Percentiles rank a stretch among this genome's conserved stretches.
These are phyloP conservation scores for Hiodon tergisus DNA, from an alignment of 2,113 vertebrate genomes.

Conservation along the genomic window DNA sequence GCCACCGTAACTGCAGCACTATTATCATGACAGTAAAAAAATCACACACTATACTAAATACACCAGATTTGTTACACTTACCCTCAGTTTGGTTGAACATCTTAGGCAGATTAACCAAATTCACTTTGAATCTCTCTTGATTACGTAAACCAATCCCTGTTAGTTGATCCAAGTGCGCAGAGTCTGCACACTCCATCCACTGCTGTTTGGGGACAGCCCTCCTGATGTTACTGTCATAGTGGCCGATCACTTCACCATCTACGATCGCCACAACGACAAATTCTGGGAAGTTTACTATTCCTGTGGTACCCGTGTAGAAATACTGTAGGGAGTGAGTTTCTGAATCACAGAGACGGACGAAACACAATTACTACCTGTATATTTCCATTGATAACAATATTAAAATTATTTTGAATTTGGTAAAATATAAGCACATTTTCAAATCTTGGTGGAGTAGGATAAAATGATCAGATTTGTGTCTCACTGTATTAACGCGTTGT, in stretches of 20 bases:
- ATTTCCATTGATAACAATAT: too few relatives aligned
- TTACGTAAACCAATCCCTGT: accelerated
- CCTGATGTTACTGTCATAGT: slow-evolving; percentile 38
- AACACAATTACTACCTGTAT: too few relatives aligned
- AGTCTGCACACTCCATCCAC: slow-evolving; percentile 27
- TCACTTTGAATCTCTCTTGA: accelerated
- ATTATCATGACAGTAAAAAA: too few relatives aligned
- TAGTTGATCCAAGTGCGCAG: background rate
- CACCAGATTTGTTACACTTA: background rate
- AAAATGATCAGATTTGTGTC: too few relatives aligned
- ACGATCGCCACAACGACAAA: slow-evolving; percentile 28
- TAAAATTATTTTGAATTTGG: too few relatives aligned
- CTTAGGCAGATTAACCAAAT: accelerated
- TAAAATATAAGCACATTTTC: too few relatives aligned
- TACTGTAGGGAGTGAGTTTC: slow-evolving; percentile 34
- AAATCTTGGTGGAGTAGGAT: too few relatives aligned
- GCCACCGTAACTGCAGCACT: too few relatives aligned
- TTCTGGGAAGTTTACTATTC: slow-evolving; percentile 37
- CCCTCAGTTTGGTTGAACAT: slow-evolving; percentile 30
- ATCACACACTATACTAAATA: too few relatives aligned
- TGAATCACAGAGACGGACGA: background rate
- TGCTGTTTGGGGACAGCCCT: slow-evolving; percentile 15
- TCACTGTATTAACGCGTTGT: too few relatives aligned
- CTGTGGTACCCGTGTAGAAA: slow-evolving; percentile 19
- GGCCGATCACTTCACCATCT: accelerated